A percentile compares a stretch with the other conserved stretches of the same genome.
These are phyloP conservation scores for Mylabris phalerata DNA, from an alignment of 1,140 invertebrate species.

Conservation along the genomic window DNA sequence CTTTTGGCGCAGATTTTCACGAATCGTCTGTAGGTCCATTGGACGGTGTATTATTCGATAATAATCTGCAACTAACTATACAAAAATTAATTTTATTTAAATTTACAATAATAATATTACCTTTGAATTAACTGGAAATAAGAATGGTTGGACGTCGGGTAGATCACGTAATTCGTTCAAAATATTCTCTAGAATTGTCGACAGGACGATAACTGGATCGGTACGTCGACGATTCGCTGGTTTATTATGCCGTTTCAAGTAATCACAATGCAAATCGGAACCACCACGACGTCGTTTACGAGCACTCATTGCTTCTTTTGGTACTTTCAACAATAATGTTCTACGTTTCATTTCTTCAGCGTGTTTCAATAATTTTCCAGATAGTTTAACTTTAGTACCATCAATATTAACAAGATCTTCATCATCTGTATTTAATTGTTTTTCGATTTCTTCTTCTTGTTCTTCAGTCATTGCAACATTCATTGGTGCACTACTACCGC, in stretches of 20 bases:
- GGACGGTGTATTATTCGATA: constrained; percentile 85
- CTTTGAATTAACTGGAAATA: constrained; percentile 92
- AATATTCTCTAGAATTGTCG: constrained; percentile 86
- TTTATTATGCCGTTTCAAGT: constrained; percentile 79
- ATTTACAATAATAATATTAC: constrained; percentile 41
- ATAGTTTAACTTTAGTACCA: constrained; percentile 81
- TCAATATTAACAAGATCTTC: constrained; percentile 88
- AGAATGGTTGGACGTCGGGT: constrained; percentile 86
- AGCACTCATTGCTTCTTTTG: constrained; percentile 65
- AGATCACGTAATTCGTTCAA: constrained; percentile 89
- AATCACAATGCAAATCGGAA: constrained; percentile 82
- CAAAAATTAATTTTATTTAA: constrained; percentile 4
- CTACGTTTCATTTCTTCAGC: constrained; percentile 73
- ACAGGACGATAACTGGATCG: constrained; percentile 92
- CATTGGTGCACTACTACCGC: constrained; percentile 53
- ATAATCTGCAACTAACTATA: constrained; percentile 83
- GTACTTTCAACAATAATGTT: constrained; percentile 75
- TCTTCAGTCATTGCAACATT: constrained; percentile 73
- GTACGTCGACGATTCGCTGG: constrained; percentile 90
- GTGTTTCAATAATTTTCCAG: constrained; percentile 75
- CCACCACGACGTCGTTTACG: constrained; percentile 60
- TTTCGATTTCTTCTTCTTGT: constrained; percentile 75
- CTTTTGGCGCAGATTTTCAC: constrained; percentile 86
- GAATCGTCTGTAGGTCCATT: constrained; percentile 96
- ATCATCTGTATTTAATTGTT: constrained; percentile 66